Evolutionary conservation across 2,113 vertebrate genomes (phyloP), one percentile per base, ranked within the genome.

Genomic region (Excalfactoria chinensis): DNA sequence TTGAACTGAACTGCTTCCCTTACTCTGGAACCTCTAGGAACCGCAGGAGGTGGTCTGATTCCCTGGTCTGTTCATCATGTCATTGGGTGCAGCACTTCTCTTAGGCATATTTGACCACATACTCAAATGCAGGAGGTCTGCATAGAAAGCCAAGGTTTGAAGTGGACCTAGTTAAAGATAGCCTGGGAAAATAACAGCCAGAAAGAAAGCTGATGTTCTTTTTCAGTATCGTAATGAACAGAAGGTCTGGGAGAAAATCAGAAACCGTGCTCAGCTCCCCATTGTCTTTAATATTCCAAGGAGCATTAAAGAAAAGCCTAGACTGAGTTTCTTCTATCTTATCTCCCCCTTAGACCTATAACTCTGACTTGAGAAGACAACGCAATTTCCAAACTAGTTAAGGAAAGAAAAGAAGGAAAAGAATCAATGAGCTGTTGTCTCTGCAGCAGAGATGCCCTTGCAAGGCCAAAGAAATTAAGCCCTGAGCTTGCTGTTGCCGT

Each of bases 401-500:
- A 85, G 51, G 55, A 49, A 85, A 91, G 14, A 78, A 84, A 68
- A 67, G 25, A 26, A 22, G 4, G 0, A 30, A 23, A 8, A 74
- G 56, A 70, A 94, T 48, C 79, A 78, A 91, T 88, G 40, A 68
- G 34, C 17, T 26, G 20, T 84, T 89, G 64, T 62, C 70, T 59
- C 69, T 86, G 75, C 30, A 74, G 82, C 78, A 71, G 2, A 17
- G 82, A 70, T 89, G 84, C 63, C 91, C 78, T 92, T 88, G 84
- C 26, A 84, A 89, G 37, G 83, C 89, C 92, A 89, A 95, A 92
- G 93, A 95, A 97, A 95, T 87, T 49, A 88, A 95, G 79, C 78
- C 67, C 93, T 77, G 93, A 93, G 86, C 55, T 73, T 67, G 35
- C 70, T 88, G 74, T 88, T 92, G 80, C 59, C 7, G 0, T 95